Percentiles rank a stretch among this genome's conserved stretches.
Evolutionary conservation across 2,797 vertebrate genomes (phyloP).

Genomic region (Typhlichthys eigenmanni): DNA sequence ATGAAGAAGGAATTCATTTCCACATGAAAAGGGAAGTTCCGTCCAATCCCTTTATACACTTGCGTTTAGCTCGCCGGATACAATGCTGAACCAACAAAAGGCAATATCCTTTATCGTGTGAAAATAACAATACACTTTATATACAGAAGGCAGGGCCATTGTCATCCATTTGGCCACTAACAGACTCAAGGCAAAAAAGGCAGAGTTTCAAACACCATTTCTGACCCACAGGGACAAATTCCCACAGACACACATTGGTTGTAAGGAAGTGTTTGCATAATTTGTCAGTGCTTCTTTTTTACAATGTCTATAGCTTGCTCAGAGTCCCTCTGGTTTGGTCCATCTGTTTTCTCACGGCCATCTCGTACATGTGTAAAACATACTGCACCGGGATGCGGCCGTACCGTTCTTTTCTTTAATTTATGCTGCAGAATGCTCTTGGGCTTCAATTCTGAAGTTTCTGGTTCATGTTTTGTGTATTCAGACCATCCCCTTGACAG

Average conservation of each 20-base stretch:
- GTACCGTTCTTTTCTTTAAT: conserved; percentile 60
- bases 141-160: conserved; percentile 51
- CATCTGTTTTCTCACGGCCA: conserved; percentile 68
- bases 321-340: conserved; percentile 61
- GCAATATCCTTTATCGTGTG: conserved; percentile 59
- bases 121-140: conserved; percentile 59
- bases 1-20: conserved; percentile 69
- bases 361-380: conserved; percentile 66
- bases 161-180: conserved; percentile 52
- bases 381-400: conserved; percentile 45
- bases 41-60: conserved; percentile 75
- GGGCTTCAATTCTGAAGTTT: conserved; percentile 70
- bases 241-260: conserved; percentile 46
- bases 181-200: conserved; percentile 65
- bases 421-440: conserved; percentile 58
- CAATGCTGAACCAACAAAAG: conserved; percentile 68
- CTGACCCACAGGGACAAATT: conserved; percentile 66
- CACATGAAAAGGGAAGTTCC: conserved; percentile 75
- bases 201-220: conserved; percentile 51
- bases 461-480: conserved; percentile 64
- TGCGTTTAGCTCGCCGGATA: conserved; percentile 64
- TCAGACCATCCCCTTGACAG: conserved; percentile 22
- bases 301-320: conserved; percentile 58
- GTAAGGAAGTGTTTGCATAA: conserved; percentile 52
- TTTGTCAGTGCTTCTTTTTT: conserved; percentile 66